Percentiles rank a stretch among this genome's conserved stretches.
Conservation (phyloP, 2,113 vertebrate species). For the Poeciliopsis turrubarensis region DNA sequence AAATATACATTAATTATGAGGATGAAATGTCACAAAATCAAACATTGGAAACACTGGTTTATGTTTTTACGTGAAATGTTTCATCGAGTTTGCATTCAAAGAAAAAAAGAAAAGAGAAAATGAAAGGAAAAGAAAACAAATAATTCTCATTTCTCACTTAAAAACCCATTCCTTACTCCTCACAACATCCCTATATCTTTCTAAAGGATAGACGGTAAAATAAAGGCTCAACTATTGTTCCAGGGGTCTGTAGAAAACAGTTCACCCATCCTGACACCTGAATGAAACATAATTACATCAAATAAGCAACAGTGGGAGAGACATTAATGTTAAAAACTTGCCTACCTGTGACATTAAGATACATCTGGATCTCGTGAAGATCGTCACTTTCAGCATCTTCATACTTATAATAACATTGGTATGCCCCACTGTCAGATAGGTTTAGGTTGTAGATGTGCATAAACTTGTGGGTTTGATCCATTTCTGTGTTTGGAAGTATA, state of each 20-base stretch:
- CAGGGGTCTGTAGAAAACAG: neutral
- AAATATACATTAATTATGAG: no score
- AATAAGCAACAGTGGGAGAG: neutral
- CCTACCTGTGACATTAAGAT: slow-evolving; percentile 58
- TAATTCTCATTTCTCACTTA: no score
- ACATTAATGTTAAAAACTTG: neutral
- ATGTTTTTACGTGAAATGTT: no score
- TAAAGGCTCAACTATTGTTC: neutral
- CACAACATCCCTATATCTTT: neutral
- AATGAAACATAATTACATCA: neutral
- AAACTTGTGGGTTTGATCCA: rapidly evolving
- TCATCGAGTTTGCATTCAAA: no score
- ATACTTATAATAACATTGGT: neutral
- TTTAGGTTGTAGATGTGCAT: slow-evolving; percentile 37
- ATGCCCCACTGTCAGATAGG: slow-evolving; percentile 8
- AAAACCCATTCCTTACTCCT: neutral
- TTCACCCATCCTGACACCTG: neutral
- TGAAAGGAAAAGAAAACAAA: neutral
- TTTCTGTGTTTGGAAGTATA: slow-evolving; percentile 18
- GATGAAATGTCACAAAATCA: neutral
- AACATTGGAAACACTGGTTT: neutral
- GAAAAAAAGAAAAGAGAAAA: no score
- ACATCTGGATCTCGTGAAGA: rapidly evolving
- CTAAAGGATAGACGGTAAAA: neutral
- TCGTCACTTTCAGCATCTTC: rapidly evolving